These are phyloP conservation scores for Osmerus mordax DNA, from an alignment of 2,113 vertebrate genomes.

Conservation along the genomic window DNA sequence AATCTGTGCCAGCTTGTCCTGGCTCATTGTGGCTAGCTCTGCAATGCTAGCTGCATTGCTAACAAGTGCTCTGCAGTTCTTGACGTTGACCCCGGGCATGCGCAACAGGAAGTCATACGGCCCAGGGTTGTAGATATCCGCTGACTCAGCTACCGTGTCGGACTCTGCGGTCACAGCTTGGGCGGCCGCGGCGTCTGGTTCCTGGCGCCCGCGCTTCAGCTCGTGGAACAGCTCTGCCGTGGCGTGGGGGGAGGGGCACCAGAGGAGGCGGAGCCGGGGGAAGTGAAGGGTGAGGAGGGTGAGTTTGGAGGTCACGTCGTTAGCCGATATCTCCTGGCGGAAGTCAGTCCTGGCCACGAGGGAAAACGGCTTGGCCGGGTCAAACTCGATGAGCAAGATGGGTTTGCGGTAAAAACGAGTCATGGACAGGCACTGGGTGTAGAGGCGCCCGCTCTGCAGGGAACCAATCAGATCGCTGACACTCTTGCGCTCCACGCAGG, in stretches of 20 bases:
- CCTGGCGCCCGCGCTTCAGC: slow-evolving; percentile 78
- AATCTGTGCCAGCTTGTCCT: slow-evolving; percentile 74
- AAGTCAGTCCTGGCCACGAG: slow-evolving; percentile 78
- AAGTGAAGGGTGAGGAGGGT: slow-evolving; percentile 93
- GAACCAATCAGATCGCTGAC: slow-evolving; percentile 93
- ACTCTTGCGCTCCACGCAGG: slow-evolving; percentile 93
- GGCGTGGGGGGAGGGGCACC: slow-evolving; percentile 90
- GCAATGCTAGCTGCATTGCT: slow-evolving; percentile 79
- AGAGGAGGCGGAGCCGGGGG: slow-evolving; percentile 87
- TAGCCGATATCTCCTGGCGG: slow-evolving; percentile 85
- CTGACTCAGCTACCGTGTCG: slow-evolving; percentile 77
- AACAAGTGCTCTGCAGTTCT: slow-evolving; percentile 83
- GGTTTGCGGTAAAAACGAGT: slow-evolving; percentile 88
- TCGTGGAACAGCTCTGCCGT: slow-evolving; percentile 90
- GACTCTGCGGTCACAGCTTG: slow-evolving; percentile 85
- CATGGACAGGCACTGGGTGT: slow-evolving; percentile 89
- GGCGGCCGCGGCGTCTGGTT: slow-evolving; percentile 79
- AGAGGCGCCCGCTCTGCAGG: slow-evolving; percentile 87
- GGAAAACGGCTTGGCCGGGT: slow-evolving; percentile 87
- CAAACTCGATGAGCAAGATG: slow-evolving; percentile 91
- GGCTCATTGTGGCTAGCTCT: slow-evolving; percentile 78
- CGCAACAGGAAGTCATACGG: slow-evolving; percentile 92
- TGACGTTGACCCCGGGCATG: slow-evolving; percentile 89
- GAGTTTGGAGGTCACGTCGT: slow-evolving; percentile 86
- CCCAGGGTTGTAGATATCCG: slow-evolving; percentile 84